Base-by-base conservation (phyloP, 2,888 invertebrate genomes). In the Ptychoptera albimana region DNA sequence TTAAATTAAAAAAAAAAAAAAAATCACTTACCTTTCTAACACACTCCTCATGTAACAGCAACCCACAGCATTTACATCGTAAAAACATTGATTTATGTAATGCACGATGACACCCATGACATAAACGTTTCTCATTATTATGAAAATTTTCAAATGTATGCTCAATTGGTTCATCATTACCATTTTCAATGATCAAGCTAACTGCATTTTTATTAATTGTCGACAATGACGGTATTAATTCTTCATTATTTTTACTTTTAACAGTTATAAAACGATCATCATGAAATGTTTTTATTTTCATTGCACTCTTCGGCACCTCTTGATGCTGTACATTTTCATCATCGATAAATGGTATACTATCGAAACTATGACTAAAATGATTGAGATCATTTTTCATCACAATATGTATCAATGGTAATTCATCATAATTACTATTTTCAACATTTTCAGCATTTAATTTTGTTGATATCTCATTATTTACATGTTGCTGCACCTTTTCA, bases 291-390 rank as follows among this genome's bases (percentile, higher is more conserved):
- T 9, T 9, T 7, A 30, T 5, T 13, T 38, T 12, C 12, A 37
- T 39, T 36, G 39, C 31, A 32, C 43, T 42, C 10, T 44, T 34
- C 34, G 34, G 42, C 3, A 5, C 4, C 23, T 23, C 23, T 32
- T 32, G 32, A 11, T 11, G n/a, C 9, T 11, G n/a, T 4, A 32
- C 2, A 11, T 9, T n/a, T 35, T 42, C 42, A 12, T 42, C 46
- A 38, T 46, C 46, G 10, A 46, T 46, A 36, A 42, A 46, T 15
- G 46, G 46, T 9, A 46, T 46, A 44, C 42, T 46, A 16, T 46
- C 46, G 3, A 42, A 42, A 35, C 41, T 45, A n/a, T 15, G 36
- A 15, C 14, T 31, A 43, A 43, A 43, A 14, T 37, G 14, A 37
- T 31, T 31, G 4, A 30, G 30, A 15, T 30, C 30, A 32, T 44